Percentiles rank a stretch among this genome's conserved stretches.
phyloP scores from a whole-genome alignment of 2,113 vertebrate genomes.

The Cyanistes caeruleus region DNA sequence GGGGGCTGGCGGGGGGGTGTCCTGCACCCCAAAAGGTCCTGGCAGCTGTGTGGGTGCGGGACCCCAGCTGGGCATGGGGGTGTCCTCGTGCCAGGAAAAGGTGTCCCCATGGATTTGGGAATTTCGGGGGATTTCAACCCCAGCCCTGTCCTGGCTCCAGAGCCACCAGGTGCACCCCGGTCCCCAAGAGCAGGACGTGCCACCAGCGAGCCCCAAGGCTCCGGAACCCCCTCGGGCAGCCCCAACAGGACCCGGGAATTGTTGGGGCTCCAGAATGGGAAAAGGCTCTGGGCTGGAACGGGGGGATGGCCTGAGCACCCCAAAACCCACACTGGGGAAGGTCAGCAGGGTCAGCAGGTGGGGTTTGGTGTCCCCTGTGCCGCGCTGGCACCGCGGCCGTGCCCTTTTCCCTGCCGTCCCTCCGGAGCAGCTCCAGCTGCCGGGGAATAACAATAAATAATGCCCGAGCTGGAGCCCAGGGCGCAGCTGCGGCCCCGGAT shows the following conservation, averaged over 20 bases:
- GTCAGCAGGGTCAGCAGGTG: fast-evolving
- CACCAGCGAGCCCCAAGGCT: fast-evolving
- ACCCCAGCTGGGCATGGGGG: fast-evolving
- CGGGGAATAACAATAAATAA: conserved; percentile 2
- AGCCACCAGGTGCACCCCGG: fast-evolving
- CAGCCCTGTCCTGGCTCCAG: background rate
- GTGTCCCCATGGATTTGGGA: background rate
- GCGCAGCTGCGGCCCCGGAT: background rate
- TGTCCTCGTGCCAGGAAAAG: background rate
- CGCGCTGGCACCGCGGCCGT: fast-evolving
- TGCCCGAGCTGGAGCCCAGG: background rate
- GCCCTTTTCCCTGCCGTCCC: background rate
- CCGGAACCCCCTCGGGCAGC: fast-evolving
- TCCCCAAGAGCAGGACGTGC: background rate
- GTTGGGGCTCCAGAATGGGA: too few relatives aligned
- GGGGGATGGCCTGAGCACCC: fast-evolving
- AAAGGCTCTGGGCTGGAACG: fast-evolving
- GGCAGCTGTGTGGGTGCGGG: background rate
- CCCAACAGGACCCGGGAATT: fast-evolving
- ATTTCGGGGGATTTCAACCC: background rate
- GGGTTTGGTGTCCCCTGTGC: background rate
- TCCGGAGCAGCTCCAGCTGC: background rate
- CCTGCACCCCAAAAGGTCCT: background rate
- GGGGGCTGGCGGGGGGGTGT: fast-evolving
- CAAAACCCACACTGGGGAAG: fast-evolving